These are phyloP conservation scores for Drosophila tripunctata DNA, from an alignment of 2,888 invertebrate species.

Conservation along the genomic window DNA sequence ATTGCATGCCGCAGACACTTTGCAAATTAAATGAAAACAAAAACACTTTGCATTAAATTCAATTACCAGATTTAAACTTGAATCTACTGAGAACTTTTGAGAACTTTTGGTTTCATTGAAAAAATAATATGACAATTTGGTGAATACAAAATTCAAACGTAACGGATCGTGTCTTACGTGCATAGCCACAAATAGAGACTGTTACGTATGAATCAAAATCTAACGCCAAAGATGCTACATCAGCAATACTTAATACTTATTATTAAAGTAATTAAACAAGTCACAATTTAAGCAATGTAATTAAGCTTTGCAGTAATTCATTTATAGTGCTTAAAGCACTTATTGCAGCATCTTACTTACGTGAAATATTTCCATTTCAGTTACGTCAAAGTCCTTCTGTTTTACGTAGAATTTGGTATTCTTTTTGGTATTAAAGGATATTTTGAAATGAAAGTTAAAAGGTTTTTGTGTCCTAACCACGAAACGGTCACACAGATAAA, in stretches of 20 bases:
- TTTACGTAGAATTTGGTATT: conserved; percentile 20
- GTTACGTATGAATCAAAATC: too few species aligned
- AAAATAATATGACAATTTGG: background rate
- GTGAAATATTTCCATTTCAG: background rate
- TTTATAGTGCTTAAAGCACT: too few species aligned
- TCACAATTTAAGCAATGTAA: too few species aligned
- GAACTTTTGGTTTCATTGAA: background rate
- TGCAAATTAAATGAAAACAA: conserved; percentile 53
- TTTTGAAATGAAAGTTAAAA: background rate
- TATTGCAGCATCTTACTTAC: background rate
- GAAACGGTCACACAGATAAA: conserved; percentile 39
- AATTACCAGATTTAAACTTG: conserved; percentile 27
- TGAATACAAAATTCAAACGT: background rate
- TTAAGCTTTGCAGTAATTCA: too few species aligned
- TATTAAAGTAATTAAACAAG: too few species aligned
- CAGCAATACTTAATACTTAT: too few species aligned
- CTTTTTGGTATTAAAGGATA: conserved; percentile 2
- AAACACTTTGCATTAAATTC: conserved; percentile 45
- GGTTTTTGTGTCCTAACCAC: conserved; percentile 4
- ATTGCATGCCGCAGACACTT: conserved; percentile 57
- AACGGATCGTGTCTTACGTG: background rate
- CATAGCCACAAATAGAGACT: too few species aligned
- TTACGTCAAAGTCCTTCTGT: background rate
- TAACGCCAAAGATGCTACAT: too few species aligned
- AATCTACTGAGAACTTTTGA: background rate